phyloP scores from a whole-genome alignment of 2,797 vertebrate species.

The Taeniopygia guttata region DNA sequence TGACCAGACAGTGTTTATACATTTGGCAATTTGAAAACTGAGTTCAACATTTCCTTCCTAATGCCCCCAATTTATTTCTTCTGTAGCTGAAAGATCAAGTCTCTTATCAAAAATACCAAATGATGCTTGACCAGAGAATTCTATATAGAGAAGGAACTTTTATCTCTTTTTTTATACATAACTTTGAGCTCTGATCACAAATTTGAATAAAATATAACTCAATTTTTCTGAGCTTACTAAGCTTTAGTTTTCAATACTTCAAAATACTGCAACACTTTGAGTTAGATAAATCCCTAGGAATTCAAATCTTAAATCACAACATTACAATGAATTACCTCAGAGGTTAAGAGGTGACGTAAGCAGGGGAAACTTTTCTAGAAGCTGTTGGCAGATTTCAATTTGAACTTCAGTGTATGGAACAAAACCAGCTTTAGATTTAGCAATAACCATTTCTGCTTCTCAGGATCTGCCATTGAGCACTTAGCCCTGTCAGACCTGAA shows the following conservation, averaged over 20 bases:
- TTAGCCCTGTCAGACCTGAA: background rate
- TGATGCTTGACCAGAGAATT: background rate
- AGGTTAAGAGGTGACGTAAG: background rate
- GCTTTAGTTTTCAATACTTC: background rate
- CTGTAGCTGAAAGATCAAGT: background rate
- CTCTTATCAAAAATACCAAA: background rate
- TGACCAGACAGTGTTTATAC: background rate
- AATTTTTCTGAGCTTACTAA: background rate
- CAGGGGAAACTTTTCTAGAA: background rate
- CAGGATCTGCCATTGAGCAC: background rate
- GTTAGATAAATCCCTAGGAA: background rate
- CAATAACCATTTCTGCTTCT: background rate
- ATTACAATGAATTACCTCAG: background rate
- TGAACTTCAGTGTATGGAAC: background rate
- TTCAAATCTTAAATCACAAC: background rate
- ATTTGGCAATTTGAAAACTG: background rate
- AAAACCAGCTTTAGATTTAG: background rate
- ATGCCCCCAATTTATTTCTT: background rate
- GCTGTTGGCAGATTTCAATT: background rate
- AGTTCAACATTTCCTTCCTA: background rate
- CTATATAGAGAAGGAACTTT: background rate
- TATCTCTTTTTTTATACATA: background rate
- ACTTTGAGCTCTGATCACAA: background rate
- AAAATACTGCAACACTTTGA: background rate
- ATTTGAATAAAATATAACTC: background rate